Percentiles rank a stretch among this genome's conserved stretches.
Evolutionary conservation across 1,140 invertebrate genomes (phyloP).

Genomic region (Homarus americanus): DNA sequence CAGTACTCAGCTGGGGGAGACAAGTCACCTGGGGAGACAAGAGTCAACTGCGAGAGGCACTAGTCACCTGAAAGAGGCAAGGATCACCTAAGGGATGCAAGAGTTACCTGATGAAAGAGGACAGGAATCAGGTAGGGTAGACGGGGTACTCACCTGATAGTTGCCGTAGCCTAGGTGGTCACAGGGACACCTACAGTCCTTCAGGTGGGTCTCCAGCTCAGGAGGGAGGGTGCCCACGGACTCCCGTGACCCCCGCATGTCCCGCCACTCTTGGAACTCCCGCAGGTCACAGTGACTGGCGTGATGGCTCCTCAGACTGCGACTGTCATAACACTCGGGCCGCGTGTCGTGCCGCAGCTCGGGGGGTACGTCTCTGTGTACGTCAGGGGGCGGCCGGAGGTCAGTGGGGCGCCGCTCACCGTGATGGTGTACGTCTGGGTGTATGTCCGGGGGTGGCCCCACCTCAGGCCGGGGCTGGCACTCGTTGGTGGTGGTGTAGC

Average conservation of each 20-base stretch:
- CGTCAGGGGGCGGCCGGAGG: constrained; percentile 33
- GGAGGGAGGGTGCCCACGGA: constrained; percentile 73
- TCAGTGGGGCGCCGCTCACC: constrained; percentile 28
- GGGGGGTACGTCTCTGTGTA: constrained; percentile 28
- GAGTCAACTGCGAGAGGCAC: too few species aligned
- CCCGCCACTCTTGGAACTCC: constrained; percentile 74
- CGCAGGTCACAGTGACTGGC: constrained; percentile 74
- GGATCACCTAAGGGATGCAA: too few species aligned
- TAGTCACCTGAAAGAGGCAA: too few species aligned
- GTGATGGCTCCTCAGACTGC: constrained; percentile 64
- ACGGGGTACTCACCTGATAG: constrained; percentile 67
- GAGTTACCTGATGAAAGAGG: too few species aligned
- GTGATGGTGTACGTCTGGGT: background rate
- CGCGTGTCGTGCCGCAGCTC: constrained; percentile 47
- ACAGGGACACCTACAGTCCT: constrained; percentile 74
- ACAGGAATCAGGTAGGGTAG: background rate
- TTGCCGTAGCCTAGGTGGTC: constrained; percentile 75
- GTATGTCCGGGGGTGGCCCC: constrained; percentile 42
- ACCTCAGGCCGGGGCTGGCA: constrained; percentile 38
- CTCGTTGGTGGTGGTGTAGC: constrained; percentile 28
- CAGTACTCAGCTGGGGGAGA: too few species aligned
- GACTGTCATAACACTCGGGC: constrained; percentile 57
- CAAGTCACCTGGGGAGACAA: too few species aligned
- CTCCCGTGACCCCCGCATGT: constrained; percentile 69
- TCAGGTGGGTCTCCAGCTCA: constrained; percentile 73